These are phyloP conservation scores for Tadarida brasiliensis DNA, from an alignment of 2,797 vertebrate genomes.

Conservation along the genomic window DNA sequence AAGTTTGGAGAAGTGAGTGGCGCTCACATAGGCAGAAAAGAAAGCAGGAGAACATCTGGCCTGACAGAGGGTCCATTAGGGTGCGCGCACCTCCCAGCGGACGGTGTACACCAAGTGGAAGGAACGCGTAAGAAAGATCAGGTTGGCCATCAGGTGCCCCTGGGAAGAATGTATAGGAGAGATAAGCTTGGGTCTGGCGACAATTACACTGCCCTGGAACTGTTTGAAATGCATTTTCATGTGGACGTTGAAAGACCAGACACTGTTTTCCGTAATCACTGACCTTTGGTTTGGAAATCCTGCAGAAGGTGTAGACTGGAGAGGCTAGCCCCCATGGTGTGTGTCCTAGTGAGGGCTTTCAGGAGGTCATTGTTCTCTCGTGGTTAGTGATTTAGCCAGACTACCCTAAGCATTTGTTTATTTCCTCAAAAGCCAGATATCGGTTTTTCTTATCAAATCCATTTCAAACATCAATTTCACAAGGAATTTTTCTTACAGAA, in stretches of 20 bases:
- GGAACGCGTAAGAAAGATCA: not conserved
- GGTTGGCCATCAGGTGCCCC: not conserved
- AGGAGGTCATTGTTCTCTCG: not conserved
- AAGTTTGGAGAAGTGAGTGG: not conserved
- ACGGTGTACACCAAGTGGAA: not conserved
- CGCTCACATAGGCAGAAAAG: not conserved
- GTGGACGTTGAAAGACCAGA: not conserved
- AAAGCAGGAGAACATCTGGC: not conserved
- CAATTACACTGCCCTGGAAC: too few relatives aligned
- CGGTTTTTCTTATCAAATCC: not conserved
- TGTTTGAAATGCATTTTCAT: not conserved
- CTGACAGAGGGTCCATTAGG: too few relatives aligned
- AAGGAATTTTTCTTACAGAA: not conserved
- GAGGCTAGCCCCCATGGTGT: not conserved
- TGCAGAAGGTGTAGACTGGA: not conserved
- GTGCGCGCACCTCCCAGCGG: fast-evolving
- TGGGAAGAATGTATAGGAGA: not conserved
- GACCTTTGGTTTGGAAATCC: not conserved
- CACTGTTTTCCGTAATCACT: not conserved
- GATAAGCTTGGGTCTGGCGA: not conserved
- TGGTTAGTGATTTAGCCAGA: too few relatives aligned
- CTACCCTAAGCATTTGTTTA: fast-evolving
- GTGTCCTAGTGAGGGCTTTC: not conserved
- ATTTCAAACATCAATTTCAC: not conserved
- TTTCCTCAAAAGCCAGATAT: not conserved